Evolutionary conservation across 2,113 vertebrate species (phyloP), one percentile per base, ranked within the genome.

Genomic region (Ammospiza caudacuta): DNA sequence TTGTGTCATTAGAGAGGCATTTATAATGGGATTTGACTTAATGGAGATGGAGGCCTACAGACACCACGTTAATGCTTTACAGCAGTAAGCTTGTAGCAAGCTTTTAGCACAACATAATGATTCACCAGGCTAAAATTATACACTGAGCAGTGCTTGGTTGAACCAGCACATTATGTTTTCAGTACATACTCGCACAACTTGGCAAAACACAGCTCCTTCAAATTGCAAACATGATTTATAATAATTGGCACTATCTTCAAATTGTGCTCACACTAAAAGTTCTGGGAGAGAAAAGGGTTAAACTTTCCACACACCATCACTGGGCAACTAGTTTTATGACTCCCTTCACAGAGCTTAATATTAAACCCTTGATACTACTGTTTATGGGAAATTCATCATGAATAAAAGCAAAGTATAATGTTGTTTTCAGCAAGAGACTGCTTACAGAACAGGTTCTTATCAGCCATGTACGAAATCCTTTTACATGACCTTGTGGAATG

Each of bases 41-140:
- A 95, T 89, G 63, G 90, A 92, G 68, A 91, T 80, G 78, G 80
- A 81, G 31, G 59, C 90, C 69, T 67, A 80, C 39, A 93, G 78
- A 85, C 55, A 41, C 47, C 11, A 25, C 4, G 35, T 51, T 89
- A 95, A 91, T 77, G 81, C 63, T 93, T 92, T 73, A 83, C 52
- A 91, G 77, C 67, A 87, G 57, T 35, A 35, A 82, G 73, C 87
- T 79, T 83, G 86, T 83, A 83, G 79, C 85, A 79, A 90, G 92
- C 86, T 95, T 92, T 95, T 91, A 92, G 90, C 85, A 93, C 68
- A 87, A 89, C 58, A 89, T 72, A 93, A 90, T 92, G 88, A 97
- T 87, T 92, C 83, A 91, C 58, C 52, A 78, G 33, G 59, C 86
- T 95, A 94, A 95, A 95, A 96, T 95, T 95, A 92, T 31, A 85